phyloP scores from a whole-genome alignment of 2,113 vertebrate genomes.

The Regulus satrapa region DNA sequence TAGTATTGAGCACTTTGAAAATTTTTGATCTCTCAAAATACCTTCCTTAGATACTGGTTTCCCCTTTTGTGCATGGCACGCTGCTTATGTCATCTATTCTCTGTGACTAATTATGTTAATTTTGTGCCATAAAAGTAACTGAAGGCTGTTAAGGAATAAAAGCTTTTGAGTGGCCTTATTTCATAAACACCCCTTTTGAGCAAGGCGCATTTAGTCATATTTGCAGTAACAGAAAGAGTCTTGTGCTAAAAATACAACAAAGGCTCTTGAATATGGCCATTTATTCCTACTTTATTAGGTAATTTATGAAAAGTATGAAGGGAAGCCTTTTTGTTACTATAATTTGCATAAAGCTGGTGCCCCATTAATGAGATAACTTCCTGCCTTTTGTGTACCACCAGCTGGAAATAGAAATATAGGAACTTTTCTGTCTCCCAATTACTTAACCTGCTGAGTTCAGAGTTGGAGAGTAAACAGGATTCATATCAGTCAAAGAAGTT shows the following conservation, averaged over 20 bases:
- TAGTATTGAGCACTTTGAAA: constrained; percentile 94
- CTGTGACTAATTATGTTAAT: constrained; percentile 91
- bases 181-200: constrained; percentile 86
- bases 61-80: constrained; percentile 78
- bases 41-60: constrained; percentile 86
- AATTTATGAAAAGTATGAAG: constrained; percentile 86
- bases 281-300: constrained; percentile 87
- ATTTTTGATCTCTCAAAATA: constrained; percentile 95
- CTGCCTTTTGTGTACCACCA: constrained; percentile 84
- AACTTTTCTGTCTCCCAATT: constrained; percentile 83
- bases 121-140: constrained; percentile 88
- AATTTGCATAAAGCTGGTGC: constrained; percentile 88
- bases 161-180: constrained; percentile 81
- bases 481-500: constrained; percentile 72
- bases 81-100: constrained; percentile 84
- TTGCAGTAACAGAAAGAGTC: constrained; percentile 85
- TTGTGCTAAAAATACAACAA: constrained; percentile 90
- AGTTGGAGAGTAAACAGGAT: constrained; percentile 81
- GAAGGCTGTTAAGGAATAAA: constrained; percentile 84
- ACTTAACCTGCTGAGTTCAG: constrained; percentile 88
- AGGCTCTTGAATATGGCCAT: constrained; percentile 83
- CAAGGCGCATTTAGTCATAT: constrained; percentile 83
- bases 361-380: constrained; percentile 86
- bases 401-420: constrained; percentile 85
- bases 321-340: constrained; percentile 83